Percentiles rank a stretch among this genome's conserved stretches.
Evolutionary conservation across 2,888 invertebrate species (phyloP).

Genomic region (Chymomyza procnemis): DNA sequence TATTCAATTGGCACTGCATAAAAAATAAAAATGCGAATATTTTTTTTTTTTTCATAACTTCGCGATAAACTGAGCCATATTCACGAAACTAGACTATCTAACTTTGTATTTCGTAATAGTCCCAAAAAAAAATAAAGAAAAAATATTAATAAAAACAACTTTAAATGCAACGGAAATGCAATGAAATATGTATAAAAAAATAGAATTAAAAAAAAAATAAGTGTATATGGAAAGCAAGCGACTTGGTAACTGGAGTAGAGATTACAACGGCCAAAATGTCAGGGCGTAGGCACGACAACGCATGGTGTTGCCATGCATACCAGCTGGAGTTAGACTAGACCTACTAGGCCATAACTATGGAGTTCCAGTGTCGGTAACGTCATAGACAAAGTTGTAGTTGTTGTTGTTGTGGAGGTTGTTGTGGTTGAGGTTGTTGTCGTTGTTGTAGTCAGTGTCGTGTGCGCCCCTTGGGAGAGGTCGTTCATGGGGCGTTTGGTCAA

Average conservation of each 20-base stretch:
- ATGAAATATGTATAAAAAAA: not conserved
- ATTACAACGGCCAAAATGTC: not conserved
- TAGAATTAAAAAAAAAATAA: too few species aligned
- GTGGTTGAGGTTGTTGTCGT: constrained; percentile 32
- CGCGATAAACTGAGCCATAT: not conserved
- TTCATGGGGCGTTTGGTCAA: constrained; percentile 28
- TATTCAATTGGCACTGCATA: not conserved
- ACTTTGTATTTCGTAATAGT: constrained; percentile 43
- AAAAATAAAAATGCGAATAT: not conserved
- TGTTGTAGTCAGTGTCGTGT: constrained; percentile 5
- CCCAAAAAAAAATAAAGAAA: constrained; percentile 18
- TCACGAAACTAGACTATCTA: not conserved
- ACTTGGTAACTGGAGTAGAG: not conserved
- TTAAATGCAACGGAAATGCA: constrained; percentile 16
- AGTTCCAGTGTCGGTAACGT: constrained; percentile 19
- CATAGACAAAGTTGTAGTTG: not conserved
- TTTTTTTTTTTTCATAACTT: not conserved
- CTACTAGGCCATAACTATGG: not conserved
- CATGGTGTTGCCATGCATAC: not conserved
- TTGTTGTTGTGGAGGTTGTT: constrained; percentile 48
- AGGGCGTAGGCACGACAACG: not conserved
- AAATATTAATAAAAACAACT: constrained; percentile 25
- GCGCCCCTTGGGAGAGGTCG: constrained; percentile 67
- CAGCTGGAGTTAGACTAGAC: not conserved
- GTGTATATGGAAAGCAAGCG: constrained; percentile 4